These are phyloP conservation scores for Spatula versicolor DNA, from an alignment of 2,797 vertebrate genomes.

Conservation along the genomic window DNA sequence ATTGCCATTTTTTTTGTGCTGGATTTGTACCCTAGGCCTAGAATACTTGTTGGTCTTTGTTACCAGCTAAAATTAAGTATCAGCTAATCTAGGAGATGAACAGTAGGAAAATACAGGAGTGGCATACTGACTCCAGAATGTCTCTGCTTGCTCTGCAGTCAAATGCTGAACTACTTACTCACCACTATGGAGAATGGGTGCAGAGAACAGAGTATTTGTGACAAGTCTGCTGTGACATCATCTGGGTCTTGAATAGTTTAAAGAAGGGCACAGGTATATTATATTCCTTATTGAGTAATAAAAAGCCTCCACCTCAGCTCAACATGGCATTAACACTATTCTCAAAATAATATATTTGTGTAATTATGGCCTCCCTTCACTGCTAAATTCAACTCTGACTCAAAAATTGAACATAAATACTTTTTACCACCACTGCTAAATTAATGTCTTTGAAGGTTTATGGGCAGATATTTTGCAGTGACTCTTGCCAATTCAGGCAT, in stretches of 20 bases:
- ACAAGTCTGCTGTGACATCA: neutral
- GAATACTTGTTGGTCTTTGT: neutral
- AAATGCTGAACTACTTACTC: neutral
- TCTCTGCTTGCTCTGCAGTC: neutral
- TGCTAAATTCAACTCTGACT: constrained; percentile 20
- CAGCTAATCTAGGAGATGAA: neutral
- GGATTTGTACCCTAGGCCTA: neutral
- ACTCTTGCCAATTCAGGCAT: neutral
- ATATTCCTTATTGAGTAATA: neutral
- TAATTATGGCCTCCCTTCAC: neutral
- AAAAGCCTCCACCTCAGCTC: neutral
- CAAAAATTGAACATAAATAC: constrained; percentile 9
- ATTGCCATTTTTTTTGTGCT: neutral
- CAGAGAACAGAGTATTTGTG: neutral
- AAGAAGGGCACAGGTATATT: neutral
- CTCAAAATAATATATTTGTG: constrained; percentile 1
- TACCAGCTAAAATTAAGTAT: neutral
- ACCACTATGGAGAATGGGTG: neutral
- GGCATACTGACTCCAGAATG: neutral
- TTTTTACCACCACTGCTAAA: neutral
- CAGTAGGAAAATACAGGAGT: neutral
- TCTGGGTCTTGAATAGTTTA: neutral
- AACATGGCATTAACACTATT: neutral
- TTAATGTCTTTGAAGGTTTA: neutral
- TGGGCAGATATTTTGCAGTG: neutral